Evolutionary conservation across 2,113 vertebrate species (phyloP).

Genomic region (Synchiropus splendidus): DNA sequence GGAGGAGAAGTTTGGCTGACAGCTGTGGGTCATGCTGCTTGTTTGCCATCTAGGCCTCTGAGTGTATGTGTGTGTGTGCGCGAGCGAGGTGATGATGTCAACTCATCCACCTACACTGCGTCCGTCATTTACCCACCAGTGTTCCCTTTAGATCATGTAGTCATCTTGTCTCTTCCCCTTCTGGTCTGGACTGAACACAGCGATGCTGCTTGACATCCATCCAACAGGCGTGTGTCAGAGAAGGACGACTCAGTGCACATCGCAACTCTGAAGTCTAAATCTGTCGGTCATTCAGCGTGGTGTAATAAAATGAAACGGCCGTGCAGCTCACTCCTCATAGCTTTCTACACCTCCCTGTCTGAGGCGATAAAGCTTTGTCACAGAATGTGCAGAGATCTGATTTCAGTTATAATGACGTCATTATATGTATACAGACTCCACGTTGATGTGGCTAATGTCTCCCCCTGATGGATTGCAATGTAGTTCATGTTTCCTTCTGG

Average conservation of each 20-base stretch:
- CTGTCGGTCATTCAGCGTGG: conserved; percentile 12
- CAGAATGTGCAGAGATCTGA: conserved; percentile 20
- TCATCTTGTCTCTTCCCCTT: conserved; percentile 18
- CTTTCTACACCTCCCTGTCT: neutral
- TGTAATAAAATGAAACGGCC: conserved; percentile 15
- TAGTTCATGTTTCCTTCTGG: conserved; percentile 15
- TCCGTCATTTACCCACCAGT: conserved; percentile 12
- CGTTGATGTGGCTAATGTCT: conserved; percentile 33
- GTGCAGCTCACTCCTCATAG: too few species aligned
- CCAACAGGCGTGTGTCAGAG: conserved; percentile 2
- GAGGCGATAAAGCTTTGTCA: conserved; percentile 7
- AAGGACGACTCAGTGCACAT: conserved; percentile 9
- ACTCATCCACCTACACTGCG: conserved; percentile 6
- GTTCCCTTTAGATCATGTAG: conserved; percentile 15
- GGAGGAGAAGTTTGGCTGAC: conserved; percentile 7
- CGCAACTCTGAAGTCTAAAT: conserved; percentile 20
- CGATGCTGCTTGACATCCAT: conserved; percentile 25
- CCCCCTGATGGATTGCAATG: conserved; percentile 26
- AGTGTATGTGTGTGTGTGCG: conserved; percentile 6
- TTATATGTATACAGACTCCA: conserved; percentile 14
- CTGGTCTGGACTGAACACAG: conserved; percentile 2
- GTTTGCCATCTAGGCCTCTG: conserved; percentile 13
- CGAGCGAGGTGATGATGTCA: conserved; percentile 15
- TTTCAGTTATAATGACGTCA: conserved; percentile 31
- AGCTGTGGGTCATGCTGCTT: conserved; percentile 28